Conservation (phyloP, 2,797 vertebrate species). For the Tamandua tetradactyla region DNA sequence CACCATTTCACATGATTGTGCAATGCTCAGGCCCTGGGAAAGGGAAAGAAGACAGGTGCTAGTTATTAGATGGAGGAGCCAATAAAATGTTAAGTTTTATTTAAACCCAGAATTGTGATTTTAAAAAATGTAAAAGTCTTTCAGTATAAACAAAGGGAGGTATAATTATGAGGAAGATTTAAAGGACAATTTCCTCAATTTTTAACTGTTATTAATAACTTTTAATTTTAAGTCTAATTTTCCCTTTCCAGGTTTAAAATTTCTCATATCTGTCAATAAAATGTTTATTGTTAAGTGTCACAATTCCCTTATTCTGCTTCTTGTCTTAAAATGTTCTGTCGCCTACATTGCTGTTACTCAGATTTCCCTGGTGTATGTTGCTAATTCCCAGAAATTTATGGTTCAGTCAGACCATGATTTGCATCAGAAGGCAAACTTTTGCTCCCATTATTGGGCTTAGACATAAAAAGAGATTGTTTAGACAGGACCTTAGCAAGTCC, state of each 20-base stretch:
- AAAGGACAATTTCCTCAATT: not conserved
- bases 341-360: not conserved
- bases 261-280: not conserved
- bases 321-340: not conserved
- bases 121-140: not conserved
- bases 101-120: not conserved
- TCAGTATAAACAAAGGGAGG: not conserved
- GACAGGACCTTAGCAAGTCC: not conserved
- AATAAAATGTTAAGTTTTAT: not conserved
- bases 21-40: not conserved
- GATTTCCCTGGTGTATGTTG: not conserved
- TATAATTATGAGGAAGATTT: conserved; percentile 4
- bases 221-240: not conserved
- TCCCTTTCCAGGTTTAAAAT: not conserved
- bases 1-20: not conserved
- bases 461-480: not conserved
- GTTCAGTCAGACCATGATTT: not conserved
- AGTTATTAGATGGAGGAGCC: not conserved
- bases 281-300: not conserved
- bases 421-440: not conserved
- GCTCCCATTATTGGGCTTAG: not conserved
- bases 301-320: not conserved
- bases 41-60: not conserved
- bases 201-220: not conserved
- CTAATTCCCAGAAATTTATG: not conserved